phyloP scores from a whole-genome alignment of 2,888 invertebrate genomes.

The Euzophera pinguis region DNA sequence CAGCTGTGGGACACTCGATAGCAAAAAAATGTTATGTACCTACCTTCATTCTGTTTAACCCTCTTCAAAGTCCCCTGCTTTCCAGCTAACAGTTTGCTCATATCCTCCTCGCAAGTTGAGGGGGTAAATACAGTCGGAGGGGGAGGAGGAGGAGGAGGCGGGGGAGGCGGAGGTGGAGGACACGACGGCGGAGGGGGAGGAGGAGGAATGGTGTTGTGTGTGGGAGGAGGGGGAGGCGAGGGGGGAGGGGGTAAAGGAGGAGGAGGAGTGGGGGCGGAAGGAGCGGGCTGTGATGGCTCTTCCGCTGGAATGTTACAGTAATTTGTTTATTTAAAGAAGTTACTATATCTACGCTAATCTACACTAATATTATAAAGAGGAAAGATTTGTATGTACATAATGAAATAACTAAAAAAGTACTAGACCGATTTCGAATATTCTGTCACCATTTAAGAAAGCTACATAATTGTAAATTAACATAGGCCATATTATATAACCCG shows the following conservation, averaged over 20 bases:
- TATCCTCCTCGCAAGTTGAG: conserved; percentile 48
- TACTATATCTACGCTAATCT: too few species aligned
- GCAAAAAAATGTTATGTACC: too few species aligned
- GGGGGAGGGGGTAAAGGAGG: conserved; percentile 5
- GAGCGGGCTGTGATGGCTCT: neutral
- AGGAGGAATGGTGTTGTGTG: conserved; percentile 18
- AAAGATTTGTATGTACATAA: too few species aligned
- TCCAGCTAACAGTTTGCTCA: conserved; percentile 80
- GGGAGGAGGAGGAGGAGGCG: conserved; percentile 67
- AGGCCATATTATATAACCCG: too few species aligned
- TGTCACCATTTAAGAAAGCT: too few species aligned
- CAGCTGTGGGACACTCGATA: too few species aligned
- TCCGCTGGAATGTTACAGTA: too few species aligned
- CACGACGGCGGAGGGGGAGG: conserved; percentile 25
- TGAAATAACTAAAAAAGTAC: too few species aligned
- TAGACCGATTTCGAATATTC: too few species aligned
- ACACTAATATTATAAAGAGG: too few species aligned
- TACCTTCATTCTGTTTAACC: conserved; percentile 75
- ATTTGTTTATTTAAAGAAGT: too few species aligned
- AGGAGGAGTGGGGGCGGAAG: neutral
- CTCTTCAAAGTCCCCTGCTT: conserved; percentile 77
- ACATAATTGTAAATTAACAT: too few species aligned
- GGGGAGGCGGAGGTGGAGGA: conserved; percentile 42
- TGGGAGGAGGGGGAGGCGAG: conserved; percentile 1
- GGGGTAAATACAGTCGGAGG: conserved; percentile 44